These are phyloP conservation scores for mouse (Mus musculus) DNA, from an alignment of 2,113 vertebrate species.

Conservation along the genomic window DNA sequence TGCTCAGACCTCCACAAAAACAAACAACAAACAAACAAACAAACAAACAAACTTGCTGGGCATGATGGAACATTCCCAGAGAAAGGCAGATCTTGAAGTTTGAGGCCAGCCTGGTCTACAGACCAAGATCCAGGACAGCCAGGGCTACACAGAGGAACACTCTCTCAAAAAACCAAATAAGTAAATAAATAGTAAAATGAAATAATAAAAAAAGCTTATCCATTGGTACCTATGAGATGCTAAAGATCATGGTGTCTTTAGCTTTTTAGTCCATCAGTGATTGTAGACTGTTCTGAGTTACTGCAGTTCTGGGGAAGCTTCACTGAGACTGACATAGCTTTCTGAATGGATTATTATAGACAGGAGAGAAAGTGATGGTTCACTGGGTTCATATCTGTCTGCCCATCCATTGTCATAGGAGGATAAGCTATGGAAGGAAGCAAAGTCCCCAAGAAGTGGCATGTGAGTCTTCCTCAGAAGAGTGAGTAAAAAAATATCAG, in stretches of 20 bases:
- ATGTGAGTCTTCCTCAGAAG: conserved; percentile 55
- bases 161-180: background rate
- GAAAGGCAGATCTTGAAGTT: background rate
- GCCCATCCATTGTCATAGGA: background rate
- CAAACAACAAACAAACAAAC: too few species aligned
- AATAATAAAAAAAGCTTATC: background rate
- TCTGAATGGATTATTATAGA: conserved; percentile 48
- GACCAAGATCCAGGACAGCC: background rate
- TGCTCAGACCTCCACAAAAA: background rate
- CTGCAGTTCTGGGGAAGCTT: conserved; percentile 28
- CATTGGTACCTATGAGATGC: conserved; percentile 17
- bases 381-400: background rate
- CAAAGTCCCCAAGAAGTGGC: background rate
- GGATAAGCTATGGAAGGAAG: background rate
- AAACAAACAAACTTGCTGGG: background rate
- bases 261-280: background rate
- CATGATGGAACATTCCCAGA: background rate
- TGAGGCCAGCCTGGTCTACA: background rate
- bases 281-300: conserved; percentile 21
- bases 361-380: conserved; percentile 61
- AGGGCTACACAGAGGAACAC: background rate
- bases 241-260: conserved; percentile 35
- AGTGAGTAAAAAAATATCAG: conserved; percentile 54
- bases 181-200: background rate
- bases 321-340: conserved; percentile 35